Evolutionary conservation across 2,888 invertebrate species (phyloP), one percentile per base, ranked within the genome.

Genomic region (Parapristionchus giblindavisi): DNA sequence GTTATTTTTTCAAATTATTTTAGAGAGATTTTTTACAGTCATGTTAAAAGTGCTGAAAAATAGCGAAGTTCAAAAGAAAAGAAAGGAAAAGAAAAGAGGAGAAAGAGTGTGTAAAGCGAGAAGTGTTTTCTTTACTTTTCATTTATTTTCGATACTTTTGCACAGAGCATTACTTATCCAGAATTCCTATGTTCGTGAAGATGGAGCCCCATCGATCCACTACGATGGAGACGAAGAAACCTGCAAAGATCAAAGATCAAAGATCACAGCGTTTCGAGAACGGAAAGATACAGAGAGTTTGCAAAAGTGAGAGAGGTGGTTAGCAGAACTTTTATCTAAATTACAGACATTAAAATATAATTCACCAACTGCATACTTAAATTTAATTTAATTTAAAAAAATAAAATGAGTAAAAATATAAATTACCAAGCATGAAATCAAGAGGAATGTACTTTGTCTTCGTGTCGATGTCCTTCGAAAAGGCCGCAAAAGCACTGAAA

Each of bases 131-230:
- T n/a, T n/a, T n/a, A n/a, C n/a, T n/a, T n/a, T n/a, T n/a, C n/a
- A n/a, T n/a, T n/a, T n/a, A n/a, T n/a, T n/a, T n/a, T n/a, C n/a
- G n/a, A n/a, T n/a, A n/a, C n/a, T n/a, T n/a, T n/a, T n/a, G 29
- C 11, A 58, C 24, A 17, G 24, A 58, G 58, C 11, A 11, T 61
- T 24, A 73, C 73, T 73, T 73, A 24, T 73, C 73, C 32, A 73
- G 61, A 24, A 73, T 60, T 29, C 73, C 73, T n/a, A 73, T 73
- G n/a, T 73, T 73, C 36, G 60, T 60, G 51, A 73, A 73, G 61
- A 73, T 60, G 61, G 61, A 34, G 6, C 73, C 73, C 73, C 73
- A 73, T 48, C 73, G 73, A 51, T 61, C 48, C 51, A 73, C 73
- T 29, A 73, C 73, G 14, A 51, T 52, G 17, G 60, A 48, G 21